These are phyloP conservation scores for Apantesis nais DNA, from an alignment of 2,888 invertebrate species.

Conservation along the genomic window DNA sequence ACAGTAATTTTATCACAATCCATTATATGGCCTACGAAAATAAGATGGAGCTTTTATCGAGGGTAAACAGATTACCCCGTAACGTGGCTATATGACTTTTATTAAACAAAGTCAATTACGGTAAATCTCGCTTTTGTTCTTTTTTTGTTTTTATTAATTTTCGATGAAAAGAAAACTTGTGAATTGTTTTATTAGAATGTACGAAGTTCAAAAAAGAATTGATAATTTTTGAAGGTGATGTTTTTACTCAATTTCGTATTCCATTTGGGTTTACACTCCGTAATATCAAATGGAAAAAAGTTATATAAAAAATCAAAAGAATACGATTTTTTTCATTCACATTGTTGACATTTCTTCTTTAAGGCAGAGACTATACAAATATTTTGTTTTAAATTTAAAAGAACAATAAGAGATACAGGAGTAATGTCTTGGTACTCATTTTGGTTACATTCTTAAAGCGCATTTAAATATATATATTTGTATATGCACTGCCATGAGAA, in stretches of 20 bases:
- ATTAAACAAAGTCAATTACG: slow-evolving; percentile 8
- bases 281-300: neutral
- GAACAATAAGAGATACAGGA: neutral
- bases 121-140: slow-evolving; percentile 25
- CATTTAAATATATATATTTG: neutral
- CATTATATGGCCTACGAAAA: slow-evolving; percentile 19
- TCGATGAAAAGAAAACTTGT: slow-evolving; percentile 11
- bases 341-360: neutral
- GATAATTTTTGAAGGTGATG: neutral
- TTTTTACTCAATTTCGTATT: neutral
- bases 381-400: neutral
- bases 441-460: neutral
- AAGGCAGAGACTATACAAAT: neutral
- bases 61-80: slow-evolving; percentile 28
- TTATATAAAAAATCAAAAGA: neutral
- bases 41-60: slow-evolving; percentile 8
- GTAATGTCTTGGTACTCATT: neutral
- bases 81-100: slow-evolving; percentile 28
- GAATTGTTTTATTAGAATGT: slow-evolving; percentile 14
- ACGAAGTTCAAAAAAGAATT: neutral
- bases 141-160: slow-evolving; percentile 17
- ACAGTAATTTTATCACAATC: slow-evolving; percentile 9
- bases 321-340: neutral
- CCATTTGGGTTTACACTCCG: neutral
- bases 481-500: no score